Percentiles rank a stretch among this genome's conserved stretches.
phyloP scores from a whole-genome alignment of 2,797 vertebrate species.

The Chiloscyllium punctatum region DNA sequence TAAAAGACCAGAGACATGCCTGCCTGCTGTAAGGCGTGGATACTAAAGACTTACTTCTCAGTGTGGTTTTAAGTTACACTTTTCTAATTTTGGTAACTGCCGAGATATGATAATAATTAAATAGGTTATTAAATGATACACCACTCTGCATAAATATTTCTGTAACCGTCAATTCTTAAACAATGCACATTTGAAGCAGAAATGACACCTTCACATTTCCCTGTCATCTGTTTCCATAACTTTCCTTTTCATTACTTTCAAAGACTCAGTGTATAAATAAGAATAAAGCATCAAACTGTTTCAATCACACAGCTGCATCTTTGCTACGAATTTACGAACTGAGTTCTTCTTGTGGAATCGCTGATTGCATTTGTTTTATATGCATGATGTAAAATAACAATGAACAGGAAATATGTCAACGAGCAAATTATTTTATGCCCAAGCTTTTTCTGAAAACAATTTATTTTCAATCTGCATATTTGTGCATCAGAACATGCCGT shows the following conservation, averaged over 20 bases:
- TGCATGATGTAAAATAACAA: background rate
- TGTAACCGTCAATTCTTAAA: background rate
- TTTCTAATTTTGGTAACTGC: background rate
- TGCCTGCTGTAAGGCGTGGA: background rate
- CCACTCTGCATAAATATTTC: background rate
- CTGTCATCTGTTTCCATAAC: slow-evolving; percentile 14
- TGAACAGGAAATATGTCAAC: background rate
- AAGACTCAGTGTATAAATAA: slow-evolving; percentile 10
- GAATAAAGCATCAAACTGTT: slow-evolving; percentile 33
- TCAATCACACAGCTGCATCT: slow-evolving; percentile 1
- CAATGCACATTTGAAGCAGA: background rate
- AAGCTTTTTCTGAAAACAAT: slow-evolving; percentile 19
- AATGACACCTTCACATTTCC: background rate
- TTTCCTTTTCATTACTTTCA: slow-evolving; percentile 21
- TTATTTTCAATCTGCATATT: background rate
- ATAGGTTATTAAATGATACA: background rate
- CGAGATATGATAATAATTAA: background rate
- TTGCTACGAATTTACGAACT: background rate
- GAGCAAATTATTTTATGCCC: background rate
- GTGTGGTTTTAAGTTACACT: slow-evolving; percentile 17
- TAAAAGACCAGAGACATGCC: background rate
- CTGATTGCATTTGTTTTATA: background rate
- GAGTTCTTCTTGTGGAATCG: background rate
- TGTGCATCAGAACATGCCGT: background rate
- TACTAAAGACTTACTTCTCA: slow-evolving; percentile 16